phyloP scores from a whole-genome alignment of 2,113 vertebrate species.

The Porphyrio hochstetteri region DNA sequence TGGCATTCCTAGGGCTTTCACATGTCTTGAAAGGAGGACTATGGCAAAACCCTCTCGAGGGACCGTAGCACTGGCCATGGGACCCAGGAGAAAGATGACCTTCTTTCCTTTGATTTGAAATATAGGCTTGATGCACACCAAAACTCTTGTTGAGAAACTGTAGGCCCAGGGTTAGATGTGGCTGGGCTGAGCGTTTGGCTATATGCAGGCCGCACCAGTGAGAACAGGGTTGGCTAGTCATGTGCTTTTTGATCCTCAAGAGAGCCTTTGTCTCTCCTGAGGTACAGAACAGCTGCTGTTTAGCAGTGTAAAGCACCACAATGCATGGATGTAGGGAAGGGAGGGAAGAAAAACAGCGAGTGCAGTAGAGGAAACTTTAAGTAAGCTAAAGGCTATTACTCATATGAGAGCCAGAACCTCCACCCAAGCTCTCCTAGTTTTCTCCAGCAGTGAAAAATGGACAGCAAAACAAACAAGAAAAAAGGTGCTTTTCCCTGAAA shows the following conservation, averaged over 20 bases:
- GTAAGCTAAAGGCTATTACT: conserved; percentile 41
- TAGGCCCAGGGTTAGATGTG: background rate
- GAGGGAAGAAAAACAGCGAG: conserved; percentile 27
- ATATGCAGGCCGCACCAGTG: background rate
- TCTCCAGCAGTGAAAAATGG: background rate
- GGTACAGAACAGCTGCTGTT: conserved; percentile 13
- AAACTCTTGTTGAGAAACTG: background rate
- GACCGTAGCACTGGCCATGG: background rate
- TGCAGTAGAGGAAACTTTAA: conserved; percentile 47
- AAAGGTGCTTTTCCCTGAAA: background rate
- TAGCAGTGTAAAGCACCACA: background rate
- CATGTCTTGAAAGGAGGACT: background rate
- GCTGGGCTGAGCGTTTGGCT: background rate
- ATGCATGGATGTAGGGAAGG: background rate
- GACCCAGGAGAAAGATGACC: background rate
- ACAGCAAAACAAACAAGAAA: background rate
- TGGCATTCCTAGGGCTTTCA: background rate
- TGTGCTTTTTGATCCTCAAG: background rate
- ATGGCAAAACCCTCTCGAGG: background rate
- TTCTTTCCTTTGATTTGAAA: background rate
- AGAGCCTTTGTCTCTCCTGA: background rate
- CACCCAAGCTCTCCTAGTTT: conserved; percentile 7
- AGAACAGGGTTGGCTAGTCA: background rate
- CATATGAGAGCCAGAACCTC: conserved; percentile 29
- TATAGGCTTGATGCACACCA: accelerated